Evolutionary conservation across 2,113 vertebrate genomes (phyloP).

Genomic region (Lipotes vexillifer): DNA sequence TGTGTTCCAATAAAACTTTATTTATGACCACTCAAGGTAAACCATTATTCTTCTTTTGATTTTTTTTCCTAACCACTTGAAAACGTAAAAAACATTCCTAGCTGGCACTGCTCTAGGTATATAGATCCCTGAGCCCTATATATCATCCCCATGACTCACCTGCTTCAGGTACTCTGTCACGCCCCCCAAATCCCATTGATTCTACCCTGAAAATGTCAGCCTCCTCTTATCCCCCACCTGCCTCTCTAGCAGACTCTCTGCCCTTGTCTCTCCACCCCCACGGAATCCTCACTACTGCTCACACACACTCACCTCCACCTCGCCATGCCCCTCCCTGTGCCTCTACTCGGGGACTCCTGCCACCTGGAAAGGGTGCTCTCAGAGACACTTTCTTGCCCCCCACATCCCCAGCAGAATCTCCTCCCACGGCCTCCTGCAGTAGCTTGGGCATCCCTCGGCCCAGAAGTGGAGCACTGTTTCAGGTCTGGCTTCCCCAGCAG

Average conservation of each 20-base stretch:
- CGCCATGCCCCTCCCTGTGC: background rate
- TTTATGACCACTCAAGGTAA: background rate
- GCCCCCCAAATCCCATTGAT: background rate
- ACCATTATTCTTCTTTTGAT: background rate
- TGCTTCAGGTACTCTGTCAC: background rate
- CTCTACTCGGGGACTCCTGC: background rate
- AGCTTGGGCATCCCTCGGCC: no score
- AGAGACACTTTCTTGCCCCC: background rate
- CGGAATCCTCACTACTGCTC: background rate
- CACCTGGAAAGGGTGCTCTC: background rate
- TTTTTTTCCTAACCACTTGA: background rate
- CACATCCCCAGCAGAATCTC: background rate
- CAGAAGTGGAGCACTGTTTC: background rate
- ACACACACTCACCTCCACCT: background rate
- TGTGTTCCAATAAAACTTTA: conserved; percentile 38
- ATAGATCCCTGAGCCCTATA: no score
- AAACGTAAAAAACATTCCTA: background rate
- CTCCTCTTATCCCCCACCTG: background rate
- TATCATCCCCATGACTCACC: background rate
- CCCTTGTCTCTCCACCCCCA: background rate
- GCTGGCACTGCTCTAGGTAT: background rate
- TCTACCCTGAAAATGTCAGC: background rate
- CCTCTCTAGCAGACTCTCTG: background rate
- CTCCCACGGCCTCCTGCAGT: background rate
- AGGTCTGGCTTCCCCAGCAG: background rate